Conservation (phyloP, 2,113 vertebrate genomes). For the Columbina picui region DNA sequence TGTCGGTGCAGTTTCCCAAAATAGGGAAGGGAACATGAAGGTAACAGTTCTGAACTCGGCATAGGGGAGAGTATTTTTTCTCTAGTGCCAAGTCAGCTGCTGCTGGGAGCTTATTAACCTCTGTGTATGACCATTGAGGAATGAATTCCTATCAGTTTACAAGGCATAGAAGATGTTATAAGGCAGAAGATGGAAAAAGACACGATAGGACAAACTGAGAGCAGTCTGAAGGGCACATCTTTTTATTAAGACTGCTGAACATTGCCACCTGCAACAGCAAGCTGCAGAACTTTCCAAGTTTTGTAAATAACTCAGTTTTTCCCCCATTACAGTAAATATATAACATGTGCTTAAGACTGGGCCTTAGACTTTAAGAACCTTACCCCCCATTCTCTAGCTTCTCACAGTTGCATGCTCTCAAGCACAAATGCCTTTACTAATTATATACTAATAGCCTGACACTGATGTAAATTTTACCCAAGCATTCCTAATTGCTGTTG, state of each 20-base stretch:
- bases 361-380: background rate
- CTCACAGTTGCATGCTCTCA: rapidly evolving
- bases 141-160: constrained; percentile 55
- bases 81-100: constrained; percentile 53
- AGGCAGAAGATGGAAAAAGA: constrained; percentile 49
- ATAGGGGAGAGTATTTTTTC: constrained; percentile 11
- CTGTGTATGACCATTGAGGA: constrained; percentile 32
- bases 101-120: constrained; percentile 58
- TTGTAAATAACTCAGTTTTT: background rate
- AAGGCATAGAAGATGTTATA: constrained; percentile 44
- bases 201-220: constrained; percentile 46
- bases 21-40: constrained; percentile 38
- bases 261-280: background rate
- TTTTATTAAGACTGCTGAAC: background rate
- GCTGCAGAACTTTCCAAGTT: background rate
- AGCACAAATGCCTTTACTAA: background rate
- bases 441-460: background rate
- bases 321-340: background rate
- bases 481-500: background rate
- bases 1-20: background rate
- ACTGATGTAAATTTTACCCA: background rate
- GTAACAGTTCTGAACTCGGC: constrained; percentile 24
- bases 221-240: constrained; percentile 40
- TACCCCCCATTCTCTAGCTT: background rate
- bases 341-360: background rate